Base-by-base conservation (phyloP, 2,888 invertebrate genomes). In the Drosophila anomalipes region DNA sequence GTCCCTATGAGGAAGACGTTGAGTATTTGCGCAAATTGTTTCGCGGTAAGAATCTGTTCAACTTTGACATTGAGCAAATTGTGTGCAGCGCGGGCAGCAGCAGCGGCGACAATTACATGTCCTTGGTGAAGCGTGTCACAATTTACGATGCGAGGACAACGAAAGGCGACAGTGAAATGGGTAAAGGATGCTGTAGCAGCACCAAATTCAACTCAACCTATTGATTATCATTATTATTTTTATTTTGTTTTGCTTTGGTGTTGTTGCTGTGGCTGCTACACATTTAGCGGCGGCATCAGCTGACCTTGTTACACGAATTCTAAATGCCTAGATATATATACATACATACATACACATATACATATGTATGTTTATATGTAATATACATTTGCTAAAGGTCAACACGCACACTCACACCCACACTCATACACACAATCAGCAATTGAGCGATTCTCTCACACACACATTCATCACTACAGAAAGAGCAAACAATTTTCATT, bases 81-180 rank as follows among this genome's bases (percentile, higher is more conserved):
- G 77, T 75, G 33, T 92, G 91, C 78, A 82, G 76, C 58, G 86
- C 93, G 35, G 93, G 93, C 59, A 92, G 93, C 74, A 91, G 89
- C 81, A 88, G 89, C 57, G 93, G 93, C 56, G 93, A 93, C 77
- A 93, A 93, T 75, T 93, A 93, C 63, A 93, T 93, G 93, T 93
- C 93, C 22, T 88, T 92, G 60, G 92, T 93, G 32, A 93, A 93
- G 78, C 91, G 93, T 26, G 80, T 92, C 26, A 85, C 88, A 60
- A 87, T 93, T 28, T 86, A 83, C 12, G 77, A 81, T 44, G 62
- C 66, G 26, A 44, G 63, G 30, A 26, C 65, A 22, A 32, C 68
- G 47, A 47, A 26, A 57, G 65, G 41, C 26, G 59, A 52, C 10
- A 54, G 51, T 39, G 62, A 71, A 61, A 22, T 41, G 66, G 71